A percentile compares a stretch with the other conserved stretches of the same genome.
Conservation (phyloP, 2,113 vertebrate genomes). For the Dromaius novaehollandiae region DNA sequence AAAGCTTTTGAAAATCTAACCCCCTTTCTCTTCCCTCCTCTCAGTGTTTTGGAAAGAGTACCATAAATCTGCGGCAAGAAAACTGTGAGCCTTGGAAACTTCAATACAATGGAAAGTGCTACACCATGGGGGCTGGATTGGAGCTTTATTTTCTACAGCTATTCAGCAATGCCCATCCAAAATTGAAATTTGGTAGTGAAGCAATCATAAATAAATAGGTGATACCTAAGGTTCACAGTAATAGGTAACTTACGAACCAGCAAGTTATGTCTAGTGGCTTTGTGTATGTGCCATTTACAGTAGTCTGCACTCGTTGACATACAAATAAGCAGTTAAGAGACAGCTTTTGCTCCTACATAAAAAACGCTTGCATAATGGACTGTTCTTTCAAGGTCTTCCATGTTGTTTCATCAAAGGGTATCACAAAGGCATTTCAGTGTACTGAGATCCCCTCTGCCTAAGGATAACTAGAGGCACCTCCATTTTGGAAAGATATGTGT, state of each 20-base stretch:
- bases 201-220: neutral
- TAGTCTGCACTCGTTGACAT: neutral
- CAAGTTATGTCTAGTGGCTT: neutral
- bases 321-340: neutral
- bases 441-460: neutral
- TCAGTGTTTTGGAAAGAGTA: slow-evolving; percentile 18
- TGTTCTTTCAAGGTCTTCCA: neutral
- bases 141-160: neutral
- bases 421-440: neutral
- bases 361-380: neutral
- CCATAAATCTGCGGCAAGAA: neutral
- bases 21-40: slow-evolving; percentile 13
- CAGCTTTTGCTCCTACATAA: neutral
- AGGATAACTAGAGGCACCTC: neutral
- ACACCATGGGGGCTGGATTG: neutral
- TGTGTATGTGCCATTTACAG: neutral
- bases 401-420: neutral
- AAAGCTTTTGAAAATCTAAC: slow-evolving; percentile 26
- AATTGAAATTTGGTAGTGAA: neutral
- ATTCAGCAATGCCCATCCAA: neutral
- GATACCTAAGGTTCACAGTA: neutral
- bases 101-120: neutral
- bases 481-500: neutral
- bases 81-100: neutral
- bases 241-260: neutral